Evolutionary conservation across 2,113 vertebrate species (phyloP).

Genomic region (Kryptolebias marmoratus): DNA sequence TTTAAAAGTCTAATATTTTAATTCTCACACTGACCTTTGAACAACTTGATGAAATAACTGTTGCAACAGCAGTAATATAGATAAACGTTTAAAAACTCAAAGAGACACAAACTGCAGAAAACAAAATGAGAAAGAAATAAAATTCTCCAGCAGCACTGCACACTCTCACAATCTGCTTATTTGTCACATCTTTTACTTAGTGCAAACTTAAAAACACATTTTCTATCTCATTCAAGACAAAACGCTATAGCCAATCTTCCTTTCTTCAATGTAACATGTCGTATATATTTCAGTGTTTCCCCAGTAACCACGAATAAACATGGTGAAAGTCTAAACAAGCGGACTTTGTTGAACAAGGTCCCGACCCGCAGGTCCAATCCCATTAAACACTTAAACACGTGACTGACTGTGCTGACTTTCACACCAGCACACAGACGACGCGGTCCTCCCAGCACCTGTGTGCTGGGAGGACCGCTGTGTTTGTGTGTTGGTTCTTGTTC

Average conservation of each 20-base stretch:
- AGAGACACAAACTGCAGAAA: no score
- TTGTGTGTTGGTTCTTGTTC: slow-evolving; percentile 6
- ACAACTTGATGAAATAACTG: no score
- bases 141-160: no score
- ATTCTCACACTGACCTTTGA: no score
- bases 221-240: no score
- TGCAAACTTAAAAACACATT: neutral
- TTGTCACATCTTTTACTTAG: no score
- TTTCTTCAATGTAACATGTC: neutral
- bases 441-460: neutral
- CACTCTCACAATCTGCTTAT: no score
- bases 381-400: slow-evolving; percentile 72
- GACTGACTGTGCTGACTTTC: slow-evolving; percentile 52
- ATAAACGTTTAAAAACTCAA: no score
- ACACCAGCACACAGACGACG: slow-evolving; percentile 33
- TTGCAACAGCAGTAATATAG: no score
- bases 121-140: no score
- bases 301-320: slow-evolving; percentile 28
- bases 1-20: no score
- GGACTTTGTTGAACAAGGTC: slow-evolving; percentile 35
- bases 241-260: neutral
- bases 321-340: slow-evolving; percentile 32
- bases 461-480: neutral
- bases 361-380: slow-evolving; percentile 55
- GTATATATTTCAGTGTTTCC: neutral